Evolutionary conservation across 30 jellyfish, hydroid and myxozoan genomes (phyloP), one percentile per base, ranked within the genome.

Genomic region (Mastigias papua): DNA sequence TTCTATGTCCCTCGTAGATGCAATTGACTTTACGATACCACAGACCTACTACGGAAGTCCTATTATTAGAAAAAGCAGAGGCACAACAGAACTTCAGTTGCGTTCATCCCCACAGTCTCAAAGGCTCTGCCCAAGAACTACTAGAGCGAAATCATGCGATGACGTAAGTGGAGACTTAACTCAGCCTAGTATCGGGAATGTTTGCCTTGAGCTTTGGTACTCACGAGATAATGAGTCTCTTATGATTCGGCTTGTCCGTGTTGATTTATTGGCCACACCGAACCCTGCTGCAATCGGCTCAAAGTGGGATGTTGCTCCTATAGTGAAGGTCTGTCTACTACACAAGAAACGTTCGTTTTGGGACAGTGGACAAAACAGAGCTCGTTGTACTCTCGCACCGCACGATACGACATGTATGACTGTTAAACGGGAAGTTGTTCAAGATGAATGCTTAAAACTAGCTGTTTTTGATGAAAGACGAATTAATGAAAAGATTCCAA

Each of bases 231-330:
- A 83, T n/a, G 98, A 89, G 63, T 58, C 73, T 88, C 78, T 93
- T 5, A 75, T 81, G 29, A 71, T 93, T 15, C 71, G 89, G n/a
- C 27, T 93, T 31, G 62, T 64, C 19, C 80, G 91, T 27, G 87
- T 82, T 19, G 88, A 60, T 11, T 54, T 85, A 22, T 27, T 51
- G 0, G 62, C 91, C 9, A 76, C 33, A 46, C 99, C 99, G 25
- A 90, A 86, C 69, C 91, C 99, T 16, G 63, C 96, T 0, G 99
- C 81, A 2, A 72, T 89, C 0, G 96, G 97, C 15, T 58, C 92
- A 11, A 78, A 69, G 29, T 95, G 99, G 99, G 78, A 50, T 17
- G 77, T 62, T 27, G 75, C 30, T 0, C 93, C 98, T 10, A 84
- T 32, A 48, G 81, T 61, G 1, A 73, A 60, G 27, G 79, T 90